phyloP scores from a whole-genome alignment of 2,797 vertebrate genomes.

The Siniperca undulata region DNA sequence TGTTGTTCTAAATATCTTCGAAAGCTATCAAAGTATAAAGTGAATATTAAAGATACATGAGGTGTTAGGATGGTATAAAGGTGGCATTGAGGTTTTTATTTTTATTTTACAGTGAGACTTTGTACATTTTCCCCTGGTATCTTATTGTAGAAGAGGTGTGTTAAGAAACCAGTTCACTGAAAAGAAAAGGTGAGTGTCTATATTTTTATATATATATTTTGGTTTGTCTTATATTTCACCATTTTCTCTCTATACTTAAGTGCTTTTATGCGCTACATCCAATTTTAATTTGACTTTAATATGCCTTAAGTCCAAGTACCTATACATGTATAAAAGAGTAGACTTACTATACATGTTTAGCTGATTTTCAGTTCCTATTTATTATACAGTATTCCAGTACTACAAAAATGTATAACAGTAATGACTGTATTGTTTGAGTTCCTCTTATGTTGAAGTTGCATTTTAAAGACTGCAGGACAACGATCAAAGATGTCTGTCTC shows the following conservation, averaged over 20 bases:
- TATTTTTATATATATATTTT: background rate
- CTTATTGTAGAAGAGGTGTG: background rate
- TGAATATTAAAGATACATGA: background rate
- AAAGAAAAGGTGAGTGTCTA: background rate
- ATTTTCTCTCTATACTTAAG: background rate
- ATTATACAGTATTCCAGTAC: background rate
- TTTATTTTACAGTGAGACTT: background rate
- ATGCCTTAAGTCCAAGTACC: background rate
- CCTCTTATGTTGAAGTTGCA: background rate
- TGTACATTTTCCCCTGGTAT: background rate
- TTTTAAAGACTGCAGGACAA: background rate
- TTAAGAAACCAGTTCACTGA: background rate
- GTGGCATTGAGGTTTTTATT: background rate
- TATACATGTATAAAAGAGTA: background rate
- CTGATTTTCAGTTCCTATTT: background rate
- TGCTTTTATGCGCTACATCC: background rate
- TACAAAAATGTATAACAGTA: background rate
- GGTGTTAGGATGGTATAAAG: background rate
- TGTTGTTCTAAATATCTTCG: no score
- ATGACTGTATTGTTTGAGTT: background rate
- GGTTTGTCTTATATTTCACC: background rate
- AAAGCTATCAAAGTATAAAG: background rate
- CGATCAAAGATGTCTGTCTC: background rate
- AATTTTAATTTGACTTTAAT: background rate
- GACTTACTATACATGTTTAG: background rate